phyloP scores from a whole-genome alignment of 2,797 vertebrate genomes.

The Meda fulgida region DNA sequence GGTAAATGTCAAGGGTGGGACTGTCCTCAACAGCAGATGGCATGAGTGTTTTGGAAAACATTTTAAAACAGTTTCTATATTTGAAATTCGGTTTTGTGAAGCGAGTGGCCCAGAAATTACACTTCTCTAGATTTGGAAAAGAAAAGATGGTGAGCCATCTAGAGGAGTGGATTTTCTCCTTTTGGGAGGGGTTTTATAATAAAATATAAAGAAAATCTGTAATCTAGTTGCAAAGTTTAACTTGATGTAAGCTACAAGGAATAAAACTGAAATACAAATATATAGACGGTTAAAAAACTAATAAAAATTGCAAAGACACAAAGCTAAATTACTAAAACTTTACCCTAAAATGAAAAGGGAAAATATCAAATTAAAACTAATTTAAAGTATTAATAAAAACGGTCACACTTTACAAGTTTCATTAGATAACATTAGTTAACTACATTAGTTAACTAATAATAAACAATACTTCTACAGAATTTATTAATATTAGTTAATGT shows the following conservation, averaged over 20 bases:
- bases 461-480: not conserved
- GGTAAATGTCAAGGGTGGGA: not conserved
- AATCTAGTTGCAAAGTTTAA: not conserved
- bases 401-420: no score
- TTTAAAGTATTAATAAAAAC: no score
- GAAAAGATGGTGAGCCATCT: not conserved
- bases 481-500: no score
- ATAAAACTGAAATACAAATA: not conserved
- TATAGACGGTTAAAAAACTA: not conserved
- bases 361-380: no score
- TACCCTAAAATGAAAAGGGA: no score
- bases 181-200: not conserved
- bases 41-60: not conserved
- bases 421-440: no score
- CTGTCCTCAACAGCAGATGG: not conserved
- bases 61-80: not conserved
- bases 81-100: not conserved
- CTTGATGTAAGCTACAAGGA: not conserved
- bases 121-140: not conserved
- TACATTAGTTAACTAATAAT: not conserved
- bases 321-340: no score
- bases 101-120: no score
- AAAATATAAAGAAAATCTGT: not conserved
- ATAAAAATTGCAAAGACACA: not conserved
- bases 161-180: no score